A percentile compares a stretch with the other conserved stretches of the same genome.
Conservation (phyloP, 2,113 vertebrate genomes). For the Camarhynchus parvulus region DNA sequence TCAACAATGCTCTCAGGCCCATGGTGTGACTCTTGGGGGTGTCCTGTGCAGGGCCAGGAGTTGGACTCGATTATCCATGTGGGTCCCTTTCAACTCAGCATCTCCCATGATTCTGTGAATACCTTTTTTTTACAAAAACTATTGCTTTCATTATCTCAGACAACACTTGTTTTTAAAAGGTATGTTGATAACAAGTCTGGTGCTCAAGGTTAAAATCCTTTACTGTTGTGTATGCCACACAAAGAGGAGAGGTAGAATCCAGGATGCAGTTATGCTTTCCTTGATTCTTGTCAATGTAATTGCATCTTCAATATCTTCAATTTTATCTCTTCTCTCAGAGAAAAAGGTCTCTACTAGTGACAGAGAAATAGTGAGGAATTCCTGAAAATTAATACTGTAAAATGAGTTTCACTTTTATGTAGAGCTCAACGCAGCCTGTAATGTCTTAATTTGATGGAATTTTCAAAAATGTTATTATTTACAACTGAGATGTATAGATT, state of each 20-base stretch:
- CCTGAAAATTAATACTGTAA: background rate
- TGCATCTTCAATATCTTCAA: background rate
- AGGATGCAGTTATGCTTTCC: background rate
- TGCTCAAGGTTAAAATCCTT: background rate
- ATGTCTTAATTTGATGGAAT: background rate
- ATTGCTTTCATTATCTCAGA: background rate
- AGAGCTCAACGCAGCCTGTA: background rate
- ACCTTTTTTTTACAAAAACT: background rate
- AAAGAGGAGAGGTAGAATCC: background rate
- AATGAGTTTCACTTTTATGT: background rate
- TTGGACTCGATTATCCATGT: fast-evolving
- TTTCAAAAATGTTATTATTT: background rate
- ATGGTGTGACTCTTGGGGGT: no score
- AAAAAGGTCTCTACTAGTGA: background rate
- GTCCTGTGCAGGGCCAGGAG: background rate
- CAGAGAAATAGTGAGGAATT: background rate
- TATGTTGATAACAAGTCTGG: background rate
- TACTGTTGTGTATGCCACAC: background rate
- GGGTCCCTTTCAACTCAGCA: background rate
- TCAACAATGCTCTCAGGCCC: background rate
- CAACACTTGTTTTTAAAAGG: background rate
- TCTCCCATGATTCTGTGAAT: background rate
- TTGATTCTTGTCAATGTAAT: background rate
- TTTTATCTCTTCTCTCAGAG: background rate
- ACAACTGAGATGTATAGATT: background rate